A percentile compares a stretch with the other conserved stretches of the same genome.
Conservation (phyloP, 2,888 invertebrate species). For the Lathronympha strigana region DNA sequence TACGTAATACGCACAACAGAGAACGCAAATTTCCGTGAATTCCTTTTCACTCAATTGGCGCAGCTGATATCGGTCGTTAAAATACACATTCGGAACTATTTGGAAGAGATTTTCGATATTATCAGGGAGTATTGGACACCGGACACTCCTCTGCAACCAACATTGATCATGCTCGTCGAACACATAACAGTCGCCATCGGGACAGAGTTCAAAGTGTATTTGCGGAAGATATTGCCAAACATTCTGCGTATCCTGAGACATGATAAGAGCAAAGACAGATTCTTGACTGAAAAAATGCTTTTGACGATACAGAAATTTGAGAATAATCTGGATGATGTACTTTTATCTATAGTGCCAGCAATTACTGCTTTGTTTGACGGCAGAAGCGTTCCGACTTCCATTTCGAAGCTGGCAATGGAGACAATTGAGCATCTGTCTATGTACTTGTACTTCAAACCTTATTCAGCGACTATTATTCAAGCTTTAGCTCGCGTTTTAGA, state of each 20-base stretch:
- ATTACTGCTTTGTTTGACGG: slow-evolving; percentile 96
- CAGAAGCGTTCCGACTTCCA: slow-evolving; percentile 90
- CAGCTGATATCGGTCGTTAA: slow-evolving; percentile 97
- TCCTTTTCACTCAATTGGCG: slow-evolving; percentile 96
- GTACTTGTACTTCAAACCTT: slow-evolving; percentile 95
- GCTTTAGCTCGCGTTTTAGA: slow-evolving; percentile 95
- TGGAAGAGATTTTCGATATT: slow-evolving; percentile 96
- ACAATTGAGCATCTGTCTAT: slow-evolving; percentile 96
- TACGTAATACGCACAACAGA: slow-evolving; percentile 96
- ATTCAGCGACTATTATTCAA: slow-evolving; percentile 96
- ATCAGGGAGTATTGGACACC: slow-evolving; percentile 97
- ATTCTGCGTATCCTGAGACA: slow-evolving; percentile 95
- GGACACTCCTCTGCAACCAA: slow-evolving; percentile 92
- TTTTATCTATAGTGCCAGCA: slow-evolving; percentile 97
- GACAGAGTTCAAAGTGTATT: slow-evolving; percentile 97
- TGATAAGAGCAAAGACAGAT: slow-evolving; percentile 93
- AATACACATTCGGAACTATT: slow-evolving; percentile 97
- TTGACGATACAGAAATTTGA: slow-evolving; percentile 96
- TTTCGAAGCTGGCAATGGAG: slow-evolving; percentile 90
- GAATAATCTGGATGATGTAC: slow-evolving; percentile 96
- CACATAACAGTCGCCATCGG: slow-evolving; percentile 97
- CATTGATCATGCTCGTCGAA: slow-evolving; percentile 95
- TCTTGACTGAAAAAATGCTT: slow-evolving; percentile 92
- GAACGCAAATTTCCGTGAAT: slow-evolving; percentile 91
- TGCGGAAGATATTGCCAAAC: slow-evolving; percentile 96